phyloP scores from a whole-genome alignment of 2,797 vertebrate species.

The Bryconaethiops microstoma region DNA sequence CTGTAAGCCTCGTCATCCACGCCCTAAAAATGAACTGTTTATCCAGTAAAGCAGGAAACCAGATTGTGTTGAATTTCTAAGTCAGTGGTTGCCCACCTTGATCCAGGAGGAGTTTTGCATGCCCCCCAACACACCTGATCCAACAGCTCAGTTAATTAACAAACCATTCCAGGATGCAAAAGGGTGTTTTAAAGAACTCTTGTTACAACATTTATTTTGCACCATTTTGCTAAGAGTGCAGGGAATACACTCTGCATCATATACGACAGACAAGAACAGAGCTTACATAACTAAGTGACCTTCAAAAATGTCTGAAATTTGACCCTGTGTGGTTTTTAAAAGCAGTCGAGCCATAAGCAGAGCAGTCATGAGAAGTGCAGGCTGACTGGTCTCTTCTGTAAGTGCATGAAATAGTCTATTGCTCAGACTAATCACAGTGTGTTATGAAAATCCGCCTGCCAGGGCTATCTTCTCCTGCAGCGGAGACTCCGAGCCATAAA shows the following conservation, averaged over 20 bases:
- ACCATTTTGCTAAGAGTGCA: neutral
- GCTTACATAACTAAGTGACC: neutral
- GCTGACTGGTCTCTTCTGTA: slow-evolving; percentile 1
- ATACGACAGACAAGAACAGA: neutral
- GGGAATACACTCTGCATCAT: neutral
- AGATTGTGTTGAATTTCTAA: neutral
- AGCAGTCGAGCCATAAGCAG: neutral
- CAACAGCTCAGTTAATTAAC: too few relatives aligned
- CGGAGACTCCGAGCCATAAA: slow-evolving; percentile 47
- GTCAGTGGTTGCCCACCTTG: too few relatives aligned
- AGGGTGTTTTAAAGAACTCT: neutral
- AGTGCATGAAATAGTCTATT: slow-evolving; percentile 28
- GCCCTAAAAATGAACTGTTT: neutral
- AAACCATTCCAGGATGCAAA: too few relatives aligned
- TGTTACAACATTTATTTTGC: neutral
- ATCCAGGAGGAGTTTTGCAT: too few relatives aligned
- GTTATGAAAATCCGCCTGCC: slow-evolving; percentile 34
- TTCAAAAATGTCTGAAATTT: neutral
- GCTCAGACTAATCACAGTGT: slow-evolving; percentile 19
- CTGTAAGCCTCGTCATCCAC: neutral
- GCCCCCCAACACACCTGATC: too few relatives aligned
- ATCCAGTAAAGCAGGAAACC: neutral
- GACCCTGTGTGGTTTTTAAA: slow-evolving; percentile 11
- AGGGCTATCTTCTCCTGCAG: slow-evolving; percentile 17
- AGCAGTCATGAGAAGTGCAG: neutral